Evolutionary conservation across 2,888 invertebrate genomes (phyloP).

Genomic region (Ichneumon xanthorius): DNA sequence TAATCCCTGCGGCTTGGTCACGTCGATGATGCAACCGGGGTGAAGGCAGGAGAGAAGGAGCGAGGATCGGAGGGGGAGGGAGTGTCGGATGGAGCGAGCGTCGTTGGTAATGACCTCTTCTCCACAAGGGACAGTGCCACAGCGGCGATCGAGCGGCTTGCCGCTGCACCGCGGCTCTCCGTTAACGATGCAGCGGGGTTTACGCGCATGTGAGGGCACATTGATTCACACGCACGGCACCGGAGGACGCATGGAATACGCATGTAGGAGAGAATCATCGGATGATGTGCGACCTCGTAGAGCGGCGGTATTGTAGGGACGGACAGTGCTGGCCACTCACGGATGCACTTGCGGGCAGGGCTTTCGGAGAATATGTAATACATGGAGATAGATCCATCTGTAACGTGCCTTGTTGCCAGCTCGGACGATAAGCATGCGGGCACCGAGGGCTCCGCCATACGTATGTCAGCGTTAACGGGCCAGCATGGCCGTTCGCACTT

Average conservation of each 20-base stretch:
- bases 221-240: slow-evolving; percentile 17
- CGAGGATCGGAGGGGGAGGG: slow-evolving; percentile 23
- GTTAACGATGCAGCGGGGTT: slow-evolving; percentile 59
- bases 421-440: slow-evolving; percentile 3
- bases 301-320: slow-evolving; percentile 11
- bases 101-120: slow-evolving; percentile 67
- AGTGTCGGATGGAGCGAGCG: slow-evolving; percentile 42
- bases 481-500: background rate
- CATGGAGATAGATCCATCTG: slow-evolving; percentile 14
- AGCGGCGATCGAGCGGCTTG: slow-evolving; percentile 62
- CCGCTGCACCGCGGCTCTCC: slow-evolving; percentile 56
- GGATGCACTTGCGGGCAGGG: slow-evolving; percentile 43
- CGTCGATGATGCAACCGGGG: slow-evolving; percentile 51
- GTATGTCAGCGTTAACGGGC: background rate
- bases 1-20: slow-evolving; percentile 52
- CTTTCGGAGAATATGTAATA: slow-evolving; percentile 32
- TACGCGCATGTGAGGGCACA: slow-evolving; percentile 37
- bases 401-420: slow-evolving; percentile 19
- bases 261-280: slow-evolving; percentile 19
- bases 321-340: slow-evolving; percentile 29
- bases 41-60: slow-evolving; percentile 24
- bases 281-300: slow-evolving; percentile 3
- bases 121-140: slow-evolving; percentile 62
- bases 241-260: slow-evolving; percentile 2
- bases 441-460: background rate